phyloP scores from a whole-genome alignment of 2,797 vertebrate species.

The Miichthys miiuy region DNA sequence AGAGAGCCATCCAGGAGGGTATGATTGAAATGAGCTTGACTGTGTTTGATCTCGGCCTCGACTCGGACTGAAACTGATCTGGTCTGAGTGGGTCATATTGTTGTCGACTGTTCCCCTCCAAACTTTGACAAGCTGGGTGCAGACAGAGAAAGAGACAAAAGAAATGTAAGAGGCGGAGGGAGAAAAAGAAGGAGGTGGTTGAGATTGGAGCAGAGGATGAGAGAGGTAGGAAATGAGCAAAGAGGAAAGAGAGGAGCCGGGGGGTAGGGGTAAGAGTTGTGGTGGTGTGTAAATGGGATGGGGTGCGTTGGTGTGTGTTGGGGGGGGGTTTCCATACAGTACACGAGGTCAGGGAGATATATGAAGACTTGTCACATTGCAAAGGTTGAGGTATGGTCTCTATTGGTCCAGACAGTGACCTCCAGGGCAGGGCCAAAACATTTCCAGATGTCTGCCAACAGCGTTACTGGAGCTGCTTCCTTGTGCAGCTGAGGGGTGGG shows the following conservation, averaged over 20 bases:
- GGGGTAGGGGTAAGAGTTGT: neutral
- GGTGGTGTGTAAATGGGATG: conserved; percentile 17
- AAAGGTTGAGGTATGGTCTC: conserved; percentile 69
- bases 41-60: conserved; percentile 20
- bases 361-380: conserved; percentile 78
- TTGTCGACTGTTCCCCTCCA: neutral
- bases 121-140: neutral
- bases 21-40: conserved; percentile 36
- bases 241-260: neutral
- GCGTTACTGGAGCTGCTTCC: conserved; percentile 60
- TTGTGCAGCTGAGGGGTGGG: conserved; percentile 30
- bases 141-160: neutral
- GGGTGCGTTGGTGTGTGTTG: neutral
- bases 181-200: neutral
- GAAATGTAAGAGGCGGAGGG: conserved; percentile 11
- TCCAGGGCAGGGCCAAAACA: conserved; percentile 74
- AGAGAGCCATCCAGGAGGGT: conserved; percentile 1
- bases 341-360: conserved; percentile 64
- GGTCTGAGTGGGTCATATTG: neutral
- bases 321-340: conserved; percentile 59
- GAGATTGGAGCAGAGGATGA: conserved; percentile 11
- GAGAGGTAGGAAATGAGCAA: conserved; percentile 30
- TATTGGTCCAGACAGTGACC: conserved; percentile 82
- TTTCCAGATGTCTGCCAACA: conserved; percentile 84
- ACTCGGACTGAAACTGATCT: conserved; percentile 6